These are phyloP conservation scores for Drosophila nigrodunni DNA, from an alignment of 1,140 invertebrate species.

Conservation along the genomic window DNA sequence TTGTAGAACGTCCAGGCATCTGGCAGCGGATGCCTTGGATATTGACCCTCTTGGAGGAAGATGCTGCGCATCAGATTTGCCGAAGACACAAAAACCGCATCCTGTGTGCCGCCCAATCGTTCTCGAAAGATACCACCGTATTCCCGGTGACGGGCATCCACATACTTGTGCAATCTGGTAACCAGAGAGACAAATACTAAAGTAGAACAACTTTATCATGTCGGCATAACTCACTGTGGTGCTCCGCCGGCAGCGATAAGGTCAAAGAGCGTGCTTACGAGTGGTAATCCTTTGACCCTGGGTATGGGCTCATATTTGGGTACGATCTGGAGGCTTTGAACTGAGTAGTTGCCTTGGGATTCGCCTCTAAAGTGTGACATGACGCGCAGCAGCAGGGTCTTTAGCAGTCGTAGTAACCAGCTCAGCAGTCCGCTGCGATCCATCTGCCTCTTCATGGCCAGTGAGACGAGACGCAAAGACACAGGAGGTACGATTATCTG, in stretches of 20 bases:
- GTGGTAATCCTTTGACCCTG: slow-evolving; percentile 85
- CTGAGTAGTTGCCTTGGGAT: slow-evolving; percentile 9
- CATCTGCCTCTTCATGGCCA: slow-evolving; percentile 36
- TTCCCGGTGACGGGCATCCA: slow-evolving; percentile 89
- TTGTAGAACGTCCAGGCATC: slow-evolving; percentile 94
- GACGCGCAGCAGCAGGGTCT: slow-evolving; percentile 37
- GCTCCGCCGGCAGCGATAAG: slow-evolving; percentile 86
- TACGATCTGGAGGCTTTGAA: slow-evolving; percentile 25
- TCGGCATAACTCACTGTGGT: slow-evolving; percentile 74
- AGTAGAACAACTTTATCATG: too few relatives aligned
- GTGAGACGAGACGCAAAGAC: neutral
- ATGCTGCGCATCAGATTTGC: slow-evolving; percentile 88
- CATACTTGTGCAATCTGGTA: slow-evolving; percentile 89
- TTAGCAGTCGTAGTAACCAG: slow-evolving; percentile 46
- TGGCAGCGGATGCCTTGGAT: slow-evolving; percentile 91
- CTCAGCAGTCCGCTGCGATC: slow-evolving; percentile 35
- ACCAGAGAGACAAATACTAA: neutral
- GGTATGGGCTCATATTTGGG: slow-evolving; percentile 64
- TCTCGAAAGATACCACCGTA: slow-evolving; percentile 92
- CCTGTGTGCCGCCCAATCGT: slow-evolving; percentile 86
- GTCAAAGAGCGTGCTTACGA: slow-evolving; percentile 86
- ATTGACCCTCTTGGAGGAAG: slow-evolving; percentile 91
- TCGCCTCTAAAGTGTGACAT: slow-evolving; percentile 24
- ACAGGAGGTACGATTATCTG: slow-evolving; percentile 17
- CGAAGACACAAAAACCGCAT: slow-evolving; percentile 88